These are phyloP conservation scores for Eidolon dupreanum DNA, from an alignment of 2,797 vertebrate genomes.

Conservation along the genomic window DNA sequence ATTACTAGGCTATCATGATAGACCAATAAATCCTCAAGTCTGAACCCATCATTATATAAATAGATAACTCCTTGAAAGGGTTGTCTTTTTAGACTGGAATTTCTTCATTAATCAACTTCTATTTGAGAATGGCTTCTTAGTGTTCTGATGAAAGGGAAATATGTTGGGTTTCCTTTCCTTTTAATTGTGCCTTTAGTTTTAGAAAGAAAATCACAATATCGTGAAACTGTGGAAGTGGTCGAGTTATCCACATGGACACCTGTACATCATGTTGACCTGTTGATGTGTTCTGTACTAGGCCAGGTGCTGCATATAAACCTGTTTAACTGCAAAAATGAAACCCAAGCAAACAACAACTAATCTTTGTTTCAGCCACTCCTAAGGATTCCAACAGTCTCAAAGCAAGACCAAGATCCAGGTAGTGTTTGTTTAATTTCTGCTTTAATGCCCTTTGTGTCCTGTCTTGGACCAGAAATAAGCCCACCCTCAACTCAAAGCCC, in stretches of 20 bases:
- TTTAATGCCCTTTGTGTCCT: conserved; percentile 49
- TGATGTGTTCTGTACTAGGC: conserved; percentile 52
- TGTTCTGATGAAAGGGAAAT: conserved; percentile 25
- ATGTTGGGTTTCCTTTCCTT: conserved; percentile 24
- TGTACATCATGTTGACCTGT: conserved; percentile 50
- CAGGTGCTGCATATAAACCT: conserved; percentile 55
- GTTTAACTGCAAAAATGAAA: conserved; percentile 66
- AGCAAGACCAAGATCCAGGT: conserved; percentile 90
- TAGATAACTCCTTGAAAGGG: not conserved
- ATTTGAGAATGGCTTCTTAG: conserved; percentile 39
- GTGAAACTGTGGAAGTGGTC: conserved; percentile 43
- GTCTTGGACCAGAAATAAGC: not conserved
- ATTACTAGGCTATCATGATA: not conserved
- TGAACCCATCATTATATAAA: conserved; percentile 28
- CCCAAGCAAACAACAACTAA: conserved; percentile 73
- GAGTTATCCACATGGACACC: not conserved
- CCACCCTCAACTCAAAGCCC: not conserved
- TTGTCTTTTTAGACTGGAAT: conserved; percentile 57
- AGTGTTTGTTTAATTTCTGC: conserved; percentile 78
- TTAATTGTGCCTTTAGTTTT: conserved; percentile 50
- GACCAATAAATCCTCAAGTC: not conserved
- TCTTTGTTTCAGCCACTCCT: conserved; percentile 85
- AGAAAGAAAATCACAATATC: conserved; percentile 23
- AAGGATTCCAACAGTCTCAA: conserved; percentile 85
- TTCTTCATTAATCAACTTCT: conserved; percentile 21